Evolutionary conservation across 35 echinoderm and acorn worm species (phyloP).

Genomic region (Diadema setosum): DNA sequence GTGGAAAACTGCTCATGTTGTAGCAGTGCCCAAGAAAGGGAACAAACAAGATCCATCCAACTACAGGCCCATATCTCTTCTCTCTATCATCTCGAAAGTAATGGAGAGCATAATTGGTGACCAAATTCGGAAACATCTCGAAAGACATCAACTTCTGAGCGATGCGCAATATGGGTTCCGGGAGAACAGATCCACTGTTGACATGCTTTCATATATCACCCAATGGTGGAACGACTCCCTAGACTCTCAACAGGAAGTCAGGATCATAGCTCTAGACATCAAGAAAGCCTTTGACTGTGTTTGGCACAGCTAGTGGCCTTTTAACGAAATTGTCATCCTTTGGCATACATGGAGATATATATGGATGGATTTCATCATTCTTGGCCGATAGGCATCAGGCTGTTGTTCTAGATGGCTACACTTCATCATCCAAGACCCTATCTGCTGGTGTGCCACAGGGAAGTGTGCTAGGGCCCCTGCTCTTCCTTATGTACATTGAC

Average conservation of each 20-base stretch:
- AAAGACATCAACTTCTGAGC: no score
- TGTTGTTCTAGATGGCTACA: neutral
- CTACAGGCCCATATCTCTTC: neutral
- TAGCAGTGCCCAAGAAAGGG: neutral
- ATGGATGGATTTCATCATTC: no score
- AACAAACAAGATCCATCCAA: neutral
- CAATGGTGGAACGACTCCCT: slow-evolving; percentile 6
- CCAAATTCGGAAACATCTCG: neutral
- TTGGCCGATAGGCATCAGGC: no score
- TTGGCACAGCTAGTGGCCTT: neutral
- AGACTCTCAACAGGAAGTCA: slow-evolving; percentile 13
- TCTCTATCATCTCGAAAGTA: neutral
- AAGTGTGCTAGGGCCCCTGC: neutral
- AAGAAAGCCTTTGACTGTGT: neutral
- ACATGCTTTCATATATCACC: no score
- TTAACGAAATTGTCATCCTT: slow-evolving; percentile 3
- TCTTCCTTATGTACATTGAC: no score
- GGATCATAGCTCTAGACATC: slow-evolving; percentile 3
- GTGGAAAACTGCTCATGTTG: no score
- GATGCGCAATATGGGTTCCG: neutral
- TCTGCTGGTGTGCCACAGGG: neutral
- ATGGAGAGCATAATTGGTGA: neutral
- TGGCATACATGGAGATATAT: no score
- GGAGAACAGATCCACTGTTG: neutral
- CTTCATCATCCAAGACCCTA: neutral